Conservation (phyloP, 1,140 invertebrate genomes). For the Heliconius eleuchia region DNA sequence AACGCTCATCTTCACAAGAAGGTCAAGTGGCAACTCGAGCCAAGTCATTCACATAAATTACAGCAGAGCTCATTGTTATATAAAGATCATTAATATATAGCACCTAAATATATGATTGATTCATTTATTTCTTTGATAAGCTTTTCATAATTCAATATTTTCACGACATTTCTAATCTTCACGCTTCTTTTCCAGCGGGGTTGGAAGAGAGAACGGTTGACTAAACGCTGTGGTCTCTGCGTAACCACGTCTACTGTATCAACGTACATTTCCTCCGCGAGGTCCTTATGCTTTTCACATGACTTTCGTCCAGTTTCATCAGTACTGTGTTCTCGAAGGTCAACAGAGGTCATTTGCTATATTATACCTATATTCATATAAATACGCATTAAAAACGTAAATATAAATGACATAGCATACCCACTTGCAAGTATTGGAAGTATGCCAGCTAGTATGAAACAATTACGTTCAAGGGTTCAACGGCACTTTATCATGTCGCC, state of each 20-base stretch:
- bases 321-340: too few relatives aligned
- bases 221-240: too few relatives aligned
- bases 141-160: too few relatives aligned
- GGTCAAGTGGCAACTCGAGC: background rate
- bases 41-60: background rate
- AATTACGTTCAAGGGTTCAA: conserved; percentile 32
- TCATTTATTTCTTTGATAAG: too few relatives aligned
- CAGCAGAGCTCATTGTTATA: background rate
- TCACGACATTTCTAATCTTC: too few relatives aligned
- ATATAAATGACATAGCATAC: background rate
- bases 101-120: background rate
- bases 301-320: too few relatives aligned
- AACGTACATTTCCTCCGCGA: too few relatives aligned
- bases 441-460: conserved; percentile 35
- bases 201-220: too few relatives aligned
- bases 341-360: too few relatives aligned
- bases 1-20: background rate
- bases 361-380: background rate
- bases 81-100: background rate
- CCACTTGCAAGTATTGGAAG: conserved; percentile 21
- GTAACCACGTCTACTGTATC: too few relatives aligned
- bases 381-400: background rate
- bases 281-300: too few relatives aligned
- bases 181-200: too few relatives aligned
- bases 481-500: conserved; percentile 37